These are phyloP conservation scores for Mongoloraphidia duomilia DNA, from an alignment of 2,888 invertebrate species.

Conservation along the genomic window DNA sequence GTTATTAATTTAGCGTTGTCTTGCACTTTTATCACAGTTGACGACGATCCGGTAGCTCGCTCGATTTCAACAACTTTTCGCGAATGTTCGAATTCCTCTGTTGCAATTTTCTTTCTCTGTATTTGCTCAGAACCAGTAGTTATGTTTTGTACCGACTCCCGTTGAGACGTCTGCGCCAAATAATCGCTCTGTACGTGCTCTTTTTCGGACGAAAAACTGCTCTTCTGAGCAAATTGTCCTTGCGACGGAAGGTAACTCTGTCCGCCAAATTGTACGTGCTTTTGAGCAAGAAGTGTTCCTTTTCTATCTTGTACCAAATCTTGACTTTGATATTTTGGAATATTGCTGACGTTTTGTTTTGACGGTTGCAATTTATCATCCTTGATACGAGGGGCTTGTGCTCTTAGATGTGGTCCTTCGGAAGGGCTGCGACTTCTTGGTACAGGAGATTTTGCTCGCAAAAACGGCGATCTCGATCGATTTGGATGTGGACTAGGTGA, in stretches of 20 bases:
- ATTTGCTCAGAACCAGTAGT: conserved; percentile 34
- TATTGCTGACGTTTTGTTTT: conserved; percentile 29
- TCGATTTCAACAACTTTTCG: conserved; percentile 47
- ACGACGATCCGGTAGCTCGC: conserved; percentile 27
- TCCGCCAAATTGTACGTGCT: too few relatives aligned
- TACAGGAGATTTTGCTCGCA: conserved; percentile 48
- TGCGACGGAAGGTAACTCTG: too few relatives aligned
- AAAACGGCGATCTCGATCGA: conserved; percentile 23
- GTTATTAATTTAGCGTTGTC: neutral
- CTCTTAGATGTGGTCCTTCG: conserved; percentile 36
- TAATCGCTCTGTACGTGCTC: conserved; percentile 12
- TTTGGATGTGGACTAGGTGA: conserved; percentile 47
- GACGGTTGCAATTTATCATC: too few relatives aligned
- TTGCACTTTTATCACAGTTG: neutral
- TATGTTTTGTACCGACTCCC: conserved; percentile 16
- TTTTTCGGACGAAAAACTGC: neutral
- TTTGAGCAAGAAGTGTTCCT: conserved; percentile 22
- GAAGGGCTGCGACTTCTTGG: neutral
- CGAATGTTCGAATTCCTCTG: conserved; percentile 50
- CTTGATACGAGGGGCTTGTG: conserved; percentile 47
- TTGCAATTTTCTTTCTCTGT: conserved; percentile 46
- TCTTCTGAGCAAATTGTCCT: too few relatives aligned
- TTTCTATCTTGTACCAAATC: conserved; percentile 22
- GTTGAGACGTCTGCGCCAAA: conserved; percentile 21
- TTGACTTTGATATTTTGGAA: conserved; percentile 16